A percentile compares a stretch with the other conserved stretches of the same genome.
Conservation (phyloP, 2,888 invertebrate species). For the Nephrotoma appendiculata region DNA sequence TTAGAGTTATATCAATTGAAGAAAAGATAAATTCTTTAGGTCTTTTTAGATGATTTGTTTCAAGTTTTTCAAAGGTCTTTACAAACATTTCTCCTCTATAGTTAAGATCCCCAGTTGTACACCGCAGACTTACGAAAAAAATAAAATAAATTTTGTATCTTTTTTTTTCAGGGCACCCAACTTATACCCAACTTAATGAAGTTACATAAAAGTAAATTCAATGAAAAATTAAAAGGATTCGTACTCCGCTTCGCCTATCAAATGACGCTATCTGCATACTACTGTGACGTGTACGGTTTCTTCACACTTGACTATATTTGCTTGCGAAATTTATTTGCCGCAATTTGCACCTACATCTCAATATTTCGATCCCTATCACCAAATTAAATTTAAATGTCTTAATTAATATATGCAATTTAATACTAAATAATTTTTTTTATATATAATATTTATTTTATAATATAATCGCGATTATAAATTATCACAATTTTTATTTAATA, state of each 20-base stretch:
- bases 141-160: no score
- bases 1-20: no score
- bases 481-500: not conserved
- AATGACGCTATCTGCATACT: not conserved
- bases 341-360: not conserved
- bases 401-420: not conserved
- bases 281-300: not conserved
- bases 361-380: not conserved
- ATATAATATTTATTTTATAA: not conserved
- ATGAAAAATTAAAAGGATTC: not conserved
- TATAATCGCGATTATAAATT: not conserved
- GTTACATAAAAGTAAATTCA: not conserved
- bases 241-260: not conserved
- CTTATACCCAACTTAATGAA: not conserved
- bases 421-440: not conserved
- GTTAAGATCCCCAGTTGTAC: no score
- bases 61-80: no score
- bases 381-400: not conserved
- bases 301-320: not conserved
- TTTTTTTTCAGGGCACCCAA: not conserved
- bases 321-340: not conserved
- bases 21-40: no score
- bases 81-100: no score
- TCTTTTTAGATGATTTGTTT: no score
- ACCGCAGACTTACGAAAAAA: no score